Evolutionary conservation across 1,140 invertebrate species (phyloP).

Genomic region (Drosophila rufa): DNA sequence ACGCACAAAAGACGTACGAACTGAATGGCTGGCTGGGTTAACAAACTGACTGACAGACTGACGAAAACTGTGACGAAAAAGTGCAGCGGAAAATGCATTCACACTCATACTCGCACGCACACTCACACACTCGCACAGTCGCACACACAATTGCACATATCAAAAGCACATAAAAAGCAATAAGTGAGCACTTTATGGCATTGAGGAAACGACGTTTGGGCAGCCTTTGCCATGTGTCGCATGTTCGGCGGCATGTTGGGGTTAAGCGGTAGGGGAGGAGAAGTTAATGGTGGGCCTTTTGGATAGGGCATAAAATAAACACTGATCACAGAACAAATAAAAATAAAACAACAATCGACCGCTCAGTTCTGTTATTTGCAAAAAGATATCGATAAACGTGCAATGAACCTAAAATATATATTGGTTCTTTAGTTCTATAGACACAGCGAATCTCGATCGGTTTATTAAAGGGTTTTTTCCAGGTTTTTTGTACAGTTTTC

Average conservation of each 20-base stretch:
- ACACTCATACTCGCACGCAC: slow-evolving; percentile 26
- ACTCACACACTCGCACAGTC: slow-evolving; percentile 26
- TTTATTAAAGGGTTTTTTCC: background rate
- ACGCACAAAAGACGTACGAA: slow-evolving; percentile 61
- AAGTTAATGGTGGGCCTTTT: slow-evolving; percentile 3
- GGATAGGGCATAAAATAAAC: slow-evolving; percentile 48
- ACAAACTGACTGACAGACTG: slow-evolving; percentile 58
- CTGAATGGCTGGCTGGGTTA: slow-evolving; percentile 44
- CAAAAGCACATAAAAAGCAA: slow-evolving; percentile 81
- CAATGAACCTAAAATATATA: slow-evolving; percentile 28
- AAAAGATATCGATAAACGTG: slow-evolving; percentile 39
- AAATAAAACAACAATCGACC: slow-evolving; percentile 36
- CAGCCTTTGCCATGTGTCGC: slow-evolving; percentile 63
- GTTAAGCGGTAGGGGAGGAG: background rate
- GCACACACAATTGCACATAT: slow-evolving; percentile 42
- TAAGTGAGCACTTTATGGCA: slow-evolving; percentile 78
- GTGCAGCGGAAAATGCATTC: slow-evolving; percentile 72
- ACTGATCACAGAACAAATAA: slow-evolving; percentile 56
- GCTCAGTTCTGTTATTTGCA: slow-evolving; percentile 19
- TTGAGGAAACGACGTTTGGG: slow-evolving; percentile 60
- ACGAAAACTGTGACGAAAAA: slow-evolving; percentile 72
- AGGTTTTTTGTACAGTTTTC: background rate
- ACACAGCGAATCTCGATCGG: slow-evolving; percentile 14
- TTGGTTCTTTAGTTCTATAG: background rate
- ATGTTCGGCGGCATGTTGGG: slow-evolving; percentile 27